Base-by-base conservation (phyloP, 1,140 invertebrate genomes). In the Drosophila gunungcola region DNA sequence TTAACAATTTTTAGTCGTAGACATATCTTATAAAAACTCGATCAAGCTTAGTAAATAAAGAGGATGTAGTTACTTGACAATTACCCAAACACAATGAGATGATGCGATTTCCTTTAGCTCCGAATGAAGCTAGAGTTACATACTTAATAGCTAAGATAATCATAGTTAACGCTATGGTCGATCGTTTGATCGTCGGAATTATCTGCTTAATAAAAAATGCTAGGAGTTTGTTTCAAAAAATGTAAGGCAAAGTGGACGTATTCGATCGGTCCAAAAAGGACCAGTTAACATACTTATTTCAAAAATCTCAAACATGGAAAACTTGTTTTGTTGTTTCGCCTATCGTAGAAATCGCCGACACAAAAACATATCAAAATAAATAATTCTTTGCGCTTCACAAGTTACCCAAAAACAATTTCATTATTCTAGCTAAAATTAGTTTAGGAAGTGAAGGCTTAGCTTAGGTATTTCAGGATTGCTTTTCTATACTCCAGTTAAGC, bases 341-440 rank as follows among this genome's bases (percentile, higher is more conserved):
- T 45, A 65, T 69, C 73, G 65, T 52, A 53, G 34, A 63, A 62
- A 70, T 54, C 32, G 61, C 29, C 64, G 46, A 68, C 64, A 65
- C 60, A 65, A 68, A 68, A 68, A 70, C 49, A 75, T 69, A 51
- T 79, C 48, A 62, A 78, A 70, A 65, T 58, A 68, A 64, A 49
- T 13, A 46, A 79, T 29, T 43, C 13, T 42, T 42, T 36, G 34
- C 73, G 38, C 51, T 53, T 73, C 63, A 68, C 16, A 76, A 52
- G 13, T 60, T 84, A 77, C 51, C 56, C 69, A 80, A 89, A 90
- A 90, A 90, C 69, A 90, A 89, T 90, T 89, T 84, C 64, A 78
- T 90, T 89, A 89, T 89, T 80, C 84, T 89, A 89, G 77, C 84
- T 89, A 89, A 84, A 69, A 73, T 85, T 84, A 76, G 75, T 70